Evolutionary conservation across 2,888 invertebrate species (phyloP), one percentile per base, ranked within the genome.

Genomic region (Oasisia sp.): DNA sequence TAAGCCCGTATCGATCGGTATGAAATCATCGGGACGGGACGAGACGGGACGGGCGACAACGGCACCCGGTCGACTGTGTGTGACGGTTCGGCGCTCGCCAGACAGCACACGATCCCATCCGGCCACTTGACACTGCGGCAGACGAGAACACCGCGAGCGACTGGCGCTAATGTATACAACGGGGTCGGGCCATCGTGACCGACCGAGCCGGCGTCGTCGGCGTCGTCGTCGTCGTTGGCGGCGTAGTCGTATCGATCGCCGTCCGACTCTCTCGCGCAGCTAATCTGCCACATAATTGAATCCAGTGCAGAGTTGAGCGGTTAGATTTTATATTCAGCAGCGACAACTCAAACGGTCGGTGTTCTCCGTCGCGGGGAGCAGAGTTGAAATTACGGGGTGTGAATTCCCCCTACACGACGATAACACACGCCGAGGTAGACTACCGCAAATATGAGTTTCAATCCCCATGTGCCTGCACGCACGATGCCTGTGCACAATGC

Each of bases 321-420:
- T 74, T 74, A n/a, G 74, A 74, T 74, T 74, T 74, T 74, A 74
- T 74, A 74, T 74, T 74, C 74, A 74, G 74, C 74, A 74, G 74
- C 74, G 27, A 74, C 74, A 74, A 74, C 19, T 74, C 19, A 27
- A 27, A n/a, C n/a, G 74, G 74, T 27, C 74, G 7, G 19, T n/a
- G 14, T 19, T 74, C 74, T 74, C 27, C 27, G 27, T 74, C 74
- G 19, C 74, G 9, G 14, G 50, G 50, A 50, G 9, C 50, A 50
- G 9, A 9, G 50, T 14, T 50, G 14, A 50, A 50, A 50, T 50
- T 8, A 14, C 50, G 5, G 50, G 50, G 50, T 50, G 50, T n/a
- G n/a, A n/a, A n/a, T 50, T 9, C 0, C 50, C 12, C 50, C 50
- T 14, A 12, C 14, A 50, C 14, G 9, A 50, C 50, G 9, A 50